A percentile compares a stretch with the other conserved stretches of the same genome.
Evolutionary conservation across 2,888 invertebrate species (phyloP).

Genomic region (Ellobium chinense): DNA sequence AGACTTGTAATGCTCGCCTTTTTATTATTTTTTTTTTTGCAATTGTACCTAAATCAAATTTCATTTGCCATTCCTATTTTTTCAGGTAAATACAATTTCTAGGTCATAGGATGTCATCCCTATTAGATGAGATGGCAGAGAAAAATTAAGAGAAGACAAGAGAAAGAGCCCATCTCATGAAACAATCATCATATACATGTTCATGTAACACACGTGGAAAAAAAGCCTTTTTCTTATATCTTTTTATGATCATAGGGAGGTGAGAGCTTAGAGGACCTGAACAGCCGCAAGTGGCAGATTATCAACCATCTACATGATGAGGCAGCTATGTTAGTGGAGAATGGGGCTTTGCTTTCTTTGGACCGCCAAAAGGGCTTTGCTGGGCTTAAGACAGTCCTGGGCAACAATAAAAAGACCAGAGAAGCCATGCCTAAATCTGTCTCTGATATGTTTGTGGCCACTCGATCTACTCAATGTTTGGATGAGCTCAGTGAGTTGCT

Average conservation of each 20-base stretch:
- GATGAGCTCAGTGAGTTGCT: constrained; percentile 48
- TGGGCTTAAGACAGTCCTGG: constrained; percentile 37
- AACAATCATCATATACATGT: background rate
- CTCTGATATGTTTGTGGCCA: constrained; percentile 49
- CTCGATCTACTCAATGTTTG: constrained; percentile 46
- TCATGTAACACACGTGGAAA: background rate
- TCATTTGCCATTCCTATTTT: constrained; percentile 2
- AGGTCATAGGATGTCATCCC: constrained; percentile 18
- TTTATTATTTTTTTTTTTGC: too few species aligned
- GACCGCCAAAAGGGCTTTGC: constrained; percentile 14
- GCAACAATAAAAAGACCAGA: constrained; percentile 7
- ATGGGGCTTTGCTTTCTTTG: background rate
- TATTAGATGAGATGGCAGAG: constrained; percentile 3
- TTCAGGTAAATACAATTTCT: constrained; percentile 23
- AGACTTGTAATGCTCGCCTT: too few species aligned
- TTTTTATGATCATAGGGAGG: background rate
- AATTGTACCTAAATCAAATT: background rate
- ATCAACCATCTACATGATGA: constrained; percentile 41
- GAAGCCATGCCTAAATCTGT: constrained; percentile 41
- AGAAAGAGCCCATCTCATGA: too few species aligned
- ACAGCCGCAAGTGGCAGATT: constrained; percentile 47
- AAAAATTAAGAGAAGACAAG: background rate
- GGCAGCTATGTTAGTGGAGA: constrained; percentile 2
- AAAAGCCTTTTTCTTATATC: background rate
- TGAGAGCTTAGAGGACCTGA: constrained; percentile 46